Conservation (phyloP, 2,113 vertebrate species). For the Pheucticus melanocephalus region DNA sequence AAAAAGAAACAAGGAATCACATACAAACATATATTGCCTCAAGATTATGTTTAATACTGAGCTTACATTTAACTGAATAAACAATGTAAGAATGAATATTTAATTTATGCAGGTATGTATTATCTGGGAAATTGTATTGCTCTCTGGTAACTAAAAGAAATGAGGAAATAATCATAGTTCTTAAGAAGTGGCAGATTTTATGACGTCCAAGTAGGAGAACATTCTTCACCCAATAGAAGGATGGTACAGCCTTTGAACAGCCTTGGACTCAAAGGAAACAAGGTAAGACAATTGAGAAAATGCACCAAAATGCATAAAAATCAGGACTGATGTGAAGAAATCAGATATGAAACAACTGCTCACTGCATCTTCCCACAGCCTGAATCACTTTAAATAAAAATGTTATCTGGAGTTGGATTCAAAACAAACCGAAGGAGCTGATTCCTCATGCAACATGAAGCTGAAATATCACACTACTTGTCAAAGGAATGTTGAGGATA, state of each 20-base stretch:
- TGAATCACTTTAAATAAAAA: neutral
- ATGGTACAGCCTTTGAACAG: neutral
- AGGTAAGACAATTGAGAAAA: neutral
- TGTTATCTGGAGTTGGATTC: neutral
- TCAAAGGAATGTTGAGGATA: neutral
- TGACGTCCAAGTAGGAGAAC: neutral
- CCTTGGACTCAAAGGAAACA: neutral
- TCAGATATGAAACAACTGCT: neutral
- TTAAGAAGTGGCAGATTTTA: neutral
- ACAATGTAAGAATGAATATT: neutral
- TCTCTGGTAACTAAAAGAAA: neutral
- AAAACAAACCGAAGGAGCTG: neutral
- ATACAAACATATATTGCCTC: conserved; percentile 52
- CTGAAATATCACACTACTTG: neutral
- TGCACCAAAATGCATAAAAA: neutral
- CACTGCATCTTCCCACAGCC: neutral
- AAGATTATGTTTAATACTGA: conserved; percentile 2
- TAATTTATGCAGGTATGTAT: neutral
- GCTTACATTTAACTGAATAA: neutral
- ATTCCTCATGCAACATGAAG: neutral
- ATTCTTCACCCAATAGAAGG: neutral
- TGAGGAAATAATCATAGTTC: neutral
- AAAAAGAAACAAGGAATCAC: conserved; percentile 37
- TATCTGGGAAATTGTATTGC: neutral
- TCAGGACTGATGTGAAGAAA: neutral